These are phyloP conservation scores for Pipistrellus pygmaeus DNA, from an alignment of 2,797 vertebrate genomes.

Conservation along the genomic window DNA sequence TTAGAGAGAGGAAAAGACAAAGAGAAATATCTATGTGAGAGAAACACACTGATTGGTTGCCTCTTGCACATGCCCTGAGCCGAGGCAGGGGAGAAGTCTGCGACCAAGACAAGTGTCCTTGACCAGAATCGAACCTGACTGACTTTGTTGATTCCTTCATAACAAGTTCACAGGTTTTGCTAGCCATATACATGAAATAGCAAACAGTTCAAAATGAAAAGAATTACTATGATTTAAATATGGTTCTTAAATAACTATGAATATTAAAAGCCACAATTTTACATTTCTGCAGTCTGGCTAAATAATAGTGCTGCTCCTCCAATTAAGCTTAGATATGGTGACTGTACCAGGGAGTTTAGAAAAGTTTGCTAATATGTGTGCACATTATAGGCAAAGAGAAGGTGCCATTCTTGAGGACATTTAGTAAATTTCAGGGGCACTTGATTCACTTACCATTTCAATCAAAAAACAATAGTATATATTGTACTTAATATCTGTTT, in stretches of 20 bases:
- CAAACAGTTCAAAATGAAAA: constrained; percentile 20
- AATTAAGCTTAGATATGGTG: background rate
- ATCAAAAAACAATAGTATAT: background rate
- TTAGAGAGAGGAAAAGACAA: no score
- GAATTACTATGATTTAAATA: constrained; percentile 37
- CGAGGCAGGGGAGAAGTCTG: no score
- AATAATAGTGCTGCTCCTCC: background rate
- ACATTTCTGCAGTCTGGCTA: background rate
- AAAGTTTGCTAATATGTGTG: background rate
- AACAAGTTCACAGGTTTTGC: constrained; percentile 31
- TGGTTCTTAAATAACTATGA: constrained; percentile 39
- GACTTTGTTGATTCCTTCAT: constrained; percentile 24
- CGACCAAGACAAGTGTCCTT: no score
- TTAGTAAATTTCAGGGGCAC: background rate
- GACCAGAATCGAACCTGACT: background rate
- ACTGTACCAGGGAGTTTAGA: background rate
- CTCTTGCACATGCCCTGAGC: no score
- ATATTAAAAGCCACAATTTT: background rate
- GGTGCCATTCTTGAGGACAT: background rate
- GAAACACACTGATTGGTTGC: no score
- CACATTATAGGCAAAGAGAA: background rate
- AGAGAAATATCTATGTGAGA: no score
- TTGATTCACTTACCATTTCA: background rate
- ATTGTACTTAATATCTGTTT: constrained; percentile 7
- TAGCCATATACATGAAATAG: background rate